Percentiles rank a stretch among this genome's conserved stretches.
phyloP scores from a whole-genome alignment of 1,140 invertebrate genomes.

The Pseudobourletiella spinata region DNA sequence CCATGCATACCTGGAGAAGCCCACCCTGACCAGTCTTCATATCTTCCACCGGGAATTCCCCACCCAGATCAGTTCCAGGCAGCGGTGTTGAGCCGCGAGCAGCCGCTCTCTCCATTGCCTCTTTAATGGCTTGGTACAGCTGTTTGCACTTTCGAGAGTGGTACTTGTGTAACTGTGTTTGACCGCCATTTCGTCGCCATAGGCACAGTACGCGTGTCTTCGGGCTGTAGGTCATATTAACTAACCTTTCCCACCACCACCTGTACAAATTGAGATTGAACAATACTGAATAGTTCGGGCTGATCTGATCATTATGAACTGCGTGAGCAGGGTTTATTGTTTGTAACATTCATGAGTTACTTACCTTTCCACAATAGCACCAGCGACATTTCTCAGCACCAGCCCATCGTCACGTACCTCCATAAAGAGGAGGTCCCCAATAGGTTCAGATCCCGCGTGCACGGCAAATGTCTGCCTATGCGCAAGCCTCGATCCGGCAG shows the following conservation, averaged over 20 bases:
- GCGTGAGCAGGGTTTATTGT: too few species aligned
- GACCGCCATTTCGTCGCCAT: constrained; percentile 81
- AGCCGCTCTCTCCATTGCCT: constrained; percentile 94
- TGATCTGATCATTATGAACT: too few species aligned
- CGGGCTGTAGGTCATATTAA: constrained; percentile 99
- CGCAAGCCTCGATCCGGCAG: constrained; percentile 67
- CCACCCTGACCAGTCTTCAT: constrained; percentile 93
- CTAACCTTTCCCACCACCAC: constrained; percentile 98
- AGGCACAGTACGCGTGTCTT: constrained; percentile 95
- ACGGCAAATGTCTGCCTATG: constrained; percentile 97
- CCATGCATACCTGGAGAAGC: constrained; percentile 96
- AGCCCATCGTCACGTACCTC: constrained; percentile 97
- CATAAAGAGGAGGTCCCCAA: constrained; percentile 88
- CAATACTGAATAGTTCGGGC: too few species aligned
- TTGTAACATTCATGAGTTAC: too few species aligned
- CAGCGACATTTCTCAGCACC: constrained; percentile 81
- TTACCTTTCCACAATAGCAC: constrained; percentile 84
- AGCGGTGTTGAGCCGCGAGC: constrained; percentile 64
- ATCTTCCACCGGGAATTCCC: constrained; percentile 97
- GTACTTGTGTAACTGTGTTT: constrained; percentile 94
- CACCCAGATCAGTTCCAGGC: constrained; percentile 74
- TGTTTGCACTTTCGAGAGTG: constrained; percentile 99
- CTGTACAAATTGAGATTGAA: too few species aligned
- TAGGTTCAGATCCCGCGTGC: constrained; percentile 82
- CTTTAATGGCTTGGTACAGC: constrained; percentile 96